Conservation (phyloP, 2,113 vertebrate genomes). For the Naja naja region DNA sequence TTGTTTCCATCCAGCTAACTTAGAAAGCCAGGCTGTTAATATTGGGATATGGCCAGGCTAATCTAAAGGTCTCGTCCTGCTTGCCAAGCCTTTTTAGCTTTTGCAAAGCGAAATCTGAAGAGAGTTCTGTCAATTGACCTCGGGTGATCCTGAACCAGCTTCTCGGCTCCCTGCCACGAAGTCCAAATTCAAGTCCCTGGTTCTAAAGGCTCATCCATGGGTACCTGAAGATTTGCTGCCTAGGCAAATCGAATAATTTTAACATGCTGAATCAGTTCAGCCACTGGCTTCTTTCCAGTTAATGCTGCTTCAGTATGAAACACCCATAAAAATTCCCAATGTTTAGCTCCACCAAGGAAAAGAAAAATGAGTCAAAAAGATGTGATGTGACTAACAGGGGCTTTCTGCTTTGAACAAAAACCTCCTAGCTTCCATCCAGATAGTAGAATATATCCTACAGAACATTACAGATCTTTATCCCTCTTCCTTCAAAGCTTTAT, state of each 20-base stretch:
- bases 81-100: background rate
- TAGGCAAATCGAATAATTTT: background rate
- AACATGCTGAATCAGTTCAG: slow-evolving; percentile 65
- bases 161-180: background rate
- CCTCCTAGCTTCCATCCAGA: slow-evolving; percentile 25
- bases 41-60: background rate
- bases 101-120: background rate
- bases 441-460: background rate
- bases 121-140: background rate
- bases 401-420: slow-evolving; percentile 24
- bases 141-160: too few relatives aligned
- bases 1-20: background rate
- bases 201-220: slow-evolving; percentile 1
- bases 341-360: slow-evolving; percentile 39
- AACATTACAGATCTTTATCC: slow-evolving; percentile 42
- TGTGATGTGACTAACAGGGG: slow-evolving; percentile 38
- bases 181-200: slow-evolving; percentile 1
- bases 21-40: background rate
- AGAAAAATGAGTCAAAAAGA: background rate
- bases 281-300: slow-evolving; percentile 58
- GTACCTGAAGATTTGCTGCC: slow-evolving; percentile 37
- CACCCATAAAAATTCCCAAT: slow-evolving; percentile 59
- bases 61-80: background rate
- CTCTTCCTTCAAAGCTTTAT: background rate
- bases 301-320: slow-evolving; percentile 53